Conservation (phyloP, 64 coral and sea anemone genomes). For the Stylophora pistillata region DNA sequence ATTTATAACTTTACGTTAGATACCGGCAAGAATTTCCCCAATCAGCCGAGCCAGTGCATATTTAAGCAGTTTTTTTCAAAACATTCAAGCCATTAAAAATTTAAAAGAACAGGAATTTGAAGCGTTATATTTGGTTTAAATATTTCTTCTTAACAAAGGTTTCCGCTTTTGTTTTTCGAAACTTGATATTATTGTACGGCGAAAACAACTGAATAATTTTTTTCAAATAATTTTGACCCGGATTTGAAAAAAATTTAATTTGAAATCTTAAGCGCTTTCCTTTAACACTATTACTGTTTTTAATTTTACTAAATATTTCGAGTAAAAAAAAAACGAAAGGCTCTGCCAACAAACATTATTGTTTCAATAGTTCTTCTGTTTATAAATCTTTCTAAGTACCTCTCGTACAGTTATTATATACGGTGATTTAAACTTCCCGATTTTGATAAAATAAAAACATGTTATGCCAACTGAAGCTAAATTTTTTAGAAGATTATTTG, state of each 20-base stretch:
- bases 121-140: background rate
- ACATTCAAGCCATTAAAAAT: slow-evolving; percentile 53
- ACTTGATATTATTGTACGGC: background rate
- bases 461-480: slow-evolving; percentile 13
- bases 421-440: slow-evolving; percentile 20
- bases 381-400: slow-evolving; percentile 5
- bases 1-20: background rate
- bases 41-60: slow-evolving; percentile 15
- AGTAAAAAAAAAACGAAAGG: background rate
- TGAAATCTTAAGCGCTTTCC: background rate
- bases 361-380: background rate
- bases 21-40: background rate
- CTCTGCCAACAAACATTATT: background rate
- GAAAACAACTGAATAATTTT: background rate
- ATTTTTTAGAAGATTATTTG: slow-evolving; percentile 33
- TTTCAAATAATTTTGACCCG: background rate
- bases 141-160: slow-evolving; percentile 14
- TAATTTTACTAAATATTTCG: background rate
- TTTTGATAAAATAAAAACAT: slow-evolving; percentile 20
- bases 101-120: slow-evolving; percentile 39
- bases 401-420: slow-evolving; percentile 3
- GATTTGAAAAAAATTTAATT: slow-evolving; percentile 16
- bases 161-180: background rate
- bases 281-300: background rate
- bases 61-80: slow-evolving; percentile 43